Evolutionary conservation across 2,797 vertebrate species (phyloP), one percentile per base, ranked within the genome.

Genomic region (Forpus xanthops): DNA sequence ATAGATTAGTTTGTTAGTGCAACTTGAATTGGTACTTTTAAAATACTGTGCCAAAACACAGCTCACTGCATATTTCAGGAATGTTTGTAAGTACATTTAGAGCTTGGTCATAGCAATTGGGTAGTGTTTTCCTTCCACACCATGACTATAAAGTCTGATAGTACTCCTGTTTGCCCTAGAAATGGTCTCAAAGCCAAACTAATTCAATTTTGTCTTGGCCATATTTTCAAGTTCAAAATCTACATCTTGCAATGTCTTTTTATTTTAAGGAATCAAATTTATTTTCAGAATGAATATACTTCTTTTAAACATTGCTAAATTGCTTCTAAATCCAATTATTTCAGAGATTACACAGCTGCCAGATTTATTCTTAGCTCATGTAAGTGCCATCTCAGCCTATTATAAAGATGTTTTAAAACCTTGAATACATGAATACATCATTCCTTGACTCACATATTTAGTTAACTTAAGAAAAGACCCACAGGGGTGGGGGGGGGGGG

Each of bases 241-340:
- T 68, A n/a, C 12, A 76, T 58, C 12, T 73, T 61, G 12, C 23
- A 75, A 61, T 76, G 49, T 83, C 50, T 91, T 89, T 77, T 73
- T 42, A 3, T 52, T 35, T 87, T 83, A 87, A 64, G 17, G 39
- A 83, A 71, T 85, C 39, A 89, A 52, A 47, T 89, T 73, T 74
- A 44, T 71, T 37, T 86, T 81, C 44, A 64, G 33, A 64, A 20
- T 68, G 30, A 91, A 80, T 88, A 37, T 78, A 24, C 33, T 72
- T 78, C 21, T 94, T 93, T 78, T 75, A 84, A 84, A 58, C 9
- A 17, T 58, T 47, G 33, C 50, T 93, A 65, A 86, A 85, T 84
- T 90, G 30, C 58, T 90, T 86, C 84, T 80, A 88, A 93, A 85
- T 88, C 27, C 15, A 81, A 62, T 93, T 91, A 74, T 86, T 93